These are phyloP conservation scores for Ia io DNA, from an alignment of 2,113 vertebrate genomes.

Conservation along the genomic window DNA sequence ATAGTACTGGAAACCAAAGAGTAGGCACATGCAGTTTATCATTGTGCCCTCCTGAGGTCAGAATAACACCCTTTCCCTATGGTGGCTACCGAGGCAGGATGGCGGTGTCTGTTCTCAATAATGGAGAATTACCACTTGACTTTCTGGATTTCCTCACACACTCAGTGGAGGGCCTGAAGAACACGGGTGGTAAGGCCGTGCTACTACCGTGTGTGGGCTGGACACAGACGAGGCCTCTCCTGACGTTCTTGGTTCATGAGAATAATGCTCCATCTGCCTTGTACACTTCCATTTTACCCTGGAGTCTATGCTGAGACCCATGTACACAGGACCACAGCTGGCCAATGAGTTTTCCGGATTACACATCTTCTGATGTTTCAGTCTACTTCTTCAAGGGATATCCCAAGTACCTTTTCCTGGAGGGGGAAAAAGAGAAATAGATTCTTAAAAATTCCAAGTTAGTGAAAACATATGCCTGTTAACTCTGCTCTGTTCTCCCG, in stretches of 20 bases:
- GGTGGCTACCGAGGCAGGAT: neutral
- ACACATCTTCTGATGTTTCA: constrained; percentile 40
- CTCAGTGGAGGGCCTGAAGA: neutral
- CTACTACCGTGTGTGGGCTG: neutral
- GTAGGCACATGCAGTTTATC: constrained; percentile 25
- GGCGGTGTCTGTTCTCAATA: neutral
- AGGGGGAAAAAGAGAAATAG: constrained; percentile 33
- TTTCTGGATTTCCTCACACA: neutral
- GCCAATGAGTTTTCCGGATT: neutral
- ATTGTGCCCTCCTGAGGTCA: neutral
- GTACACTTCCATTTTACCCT: neutral
- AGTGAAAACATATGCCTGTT: constrained; percentile 42
- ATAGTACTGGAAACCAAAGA: neutral
- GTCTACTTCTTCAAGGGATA: constrained; percentile 78
- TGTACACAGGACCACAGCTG: neutral
- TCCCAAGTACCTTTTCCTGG: constrained; percentile 76
- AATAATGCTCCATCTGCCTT: neutral
- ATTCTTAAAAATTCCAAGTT: constrained; percentile 42
- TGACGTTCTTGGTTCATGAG: neutral
- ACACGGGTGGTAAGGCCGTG: neutral
- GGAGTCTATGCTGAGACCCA: neutral
- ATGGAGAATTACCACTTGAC: neutral
- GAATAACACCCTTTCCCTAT: neutral
- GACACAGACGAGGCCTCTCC: neutral
- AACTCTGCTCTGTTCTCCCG: neutral